Conservation (phyloP, 2,888 invertebrate species). For the Alloplasta piceator region DNA sequence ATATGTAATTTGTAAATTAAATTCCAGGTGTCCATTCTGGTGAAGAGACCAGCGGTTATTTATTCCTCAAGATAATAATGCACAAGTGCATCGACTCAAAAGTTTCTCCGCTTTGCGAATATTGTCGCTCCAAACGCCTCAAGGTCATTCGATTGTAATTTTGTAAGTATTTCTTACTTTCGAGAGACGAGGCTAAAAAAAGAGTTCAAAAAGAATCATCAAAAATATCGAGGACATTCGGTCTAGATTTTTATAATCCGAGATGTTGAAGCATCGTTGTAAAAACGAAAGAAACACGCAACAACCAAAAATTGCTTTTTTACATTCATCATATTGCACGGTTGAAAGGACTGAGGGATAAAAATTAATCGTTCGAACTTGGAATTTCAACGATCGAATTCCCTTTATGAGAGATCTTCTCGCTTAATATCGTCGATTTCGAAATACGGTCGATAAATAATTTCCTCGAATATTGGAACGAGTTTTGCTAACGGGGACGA, state of each 20-base stretch:
- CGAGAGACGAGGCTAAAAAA: not conserved
- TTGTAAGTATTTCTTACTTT: slow-evolving; percentile 29
- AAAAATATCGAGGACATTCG: not conserved
- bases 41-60: slow-evolving; percentile 64
- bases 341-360: too few species aligned
- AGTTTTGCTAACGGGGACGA: not conserved
- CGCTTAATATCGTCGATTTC: slow-evolving; percentile 3
- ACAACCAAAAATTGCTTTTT: not conserved
- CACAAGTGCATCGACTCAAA: slow-evolving; percentile 24
- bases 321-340: too few species aligned
- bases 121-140: not conserved
- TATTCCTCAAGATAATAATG: slow-evolving; percentile 23
- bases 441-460: slow-evolving; percentile 11
- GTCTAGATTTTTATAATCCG: not conserved
- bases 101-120: slow-evolving; percentile 15
- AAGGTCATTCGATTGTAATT: slow-evolving; percentile 27
- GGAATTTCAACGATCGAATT: not conserved
- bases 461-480: not conserved
- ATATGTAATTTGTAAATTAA: slow-evolving; percentile 42
- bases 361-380: not conserved
- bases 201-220: not conserved
- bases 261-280: not conserved
- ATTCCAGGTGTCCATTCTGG: slow-evolving; percentile 82
- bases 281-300: not conserved
- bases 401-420: slow-evolving; percentile 3